Percentiles rank a stretch among this genome's conserved stretches.
These are phyloP conservation scores for Myioborus melanocephalus DNA, from an alignment of 2,797 vertebrate genomes.

Conservation along the genomic window DNA sequence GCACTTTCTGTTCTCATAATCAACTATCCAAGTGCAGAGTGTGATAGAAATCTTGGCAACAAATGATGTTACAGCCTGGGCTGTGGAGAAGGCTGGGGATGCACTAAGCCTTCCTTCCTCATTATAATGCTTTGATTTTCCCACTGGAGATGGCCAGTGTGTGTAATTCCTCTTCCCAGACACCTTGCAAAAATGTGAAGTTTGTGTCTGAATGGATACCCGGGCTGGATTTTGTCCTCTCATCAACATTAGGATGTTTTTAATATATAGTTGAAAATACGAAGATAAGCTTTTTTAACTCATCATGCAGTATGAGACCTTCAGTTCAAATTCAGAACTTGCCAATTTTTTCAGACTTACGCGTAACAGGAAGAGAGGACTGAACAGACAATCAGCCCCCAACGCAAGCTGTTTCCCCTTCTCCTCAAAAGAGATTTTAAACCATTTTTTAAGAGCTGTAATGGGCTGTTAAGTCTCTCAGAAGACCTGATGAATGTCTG, in stretches of 20 bases:
- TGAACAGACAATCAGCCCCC: background rate
- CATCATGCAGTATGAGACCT: background rate
- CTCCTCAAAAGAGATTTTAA: background rate
- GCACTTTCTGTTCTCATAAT: background rate
- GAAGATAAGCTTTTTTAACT: background rate
- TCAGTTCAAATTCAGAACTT: background rate
- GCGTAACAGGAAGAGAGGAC: background rate
- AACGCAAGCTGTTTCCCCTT: background rate
- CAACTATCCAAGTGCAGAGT: background rate
- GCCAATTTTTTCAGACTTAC: background rate
- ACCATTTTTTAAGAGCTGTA: background rate
- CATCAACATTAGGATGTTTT: background rate
- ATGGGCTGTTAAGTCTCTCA: background rate
- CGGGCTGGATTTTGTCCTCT: background rate
- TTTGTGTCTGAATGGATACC: background rate
- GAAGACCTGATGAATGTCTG: background rate
- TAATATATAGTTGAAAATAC: background rate
- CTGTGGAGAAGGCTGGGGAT: background rate
- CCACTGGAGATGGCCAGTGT: background rate
- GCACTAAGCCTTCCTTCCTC: background rate
- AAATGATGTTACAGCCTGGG: background rate
- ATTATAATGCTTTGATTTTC: background rate
- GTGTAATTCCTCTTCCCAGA: background rate
- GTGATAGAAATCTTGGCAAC: background rate
- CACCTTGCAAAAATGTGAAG: background rate